Conservation (phyloP, 2,888 invertebrate species). For the Synergus umbraculus region DNA sequence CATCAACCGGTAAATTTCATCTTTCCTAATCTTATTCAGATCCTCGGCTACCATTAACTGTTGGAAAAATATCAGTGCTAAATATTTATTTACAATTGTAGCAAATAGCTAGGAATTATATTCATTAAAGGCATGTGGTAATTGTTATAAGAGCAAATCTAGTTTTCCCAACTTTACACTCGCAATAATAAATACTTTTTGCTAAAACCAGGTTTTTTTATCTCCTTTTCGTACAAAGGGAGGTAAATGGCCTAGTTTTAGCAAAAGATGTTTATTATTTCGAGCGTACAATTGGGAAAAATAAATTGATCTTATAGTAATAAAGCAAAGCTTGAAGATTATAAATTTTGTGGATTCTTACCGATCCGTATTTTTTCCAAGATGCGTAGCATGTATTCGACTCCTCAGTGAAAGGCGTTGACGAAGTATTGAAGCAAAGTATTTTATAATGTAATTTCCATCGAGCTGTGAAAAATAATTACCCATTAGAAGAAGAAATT, state of each 20-base stretch:
- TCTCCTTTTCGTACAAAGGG: too few species aligned
- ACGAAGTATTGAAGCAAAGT: slow-evolving; percentile 66
- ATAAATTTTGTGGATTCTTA: background rate
- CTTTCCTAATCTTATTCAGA: slow-evolving; percentile 79
- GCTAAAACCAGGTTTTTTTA: too few species aligned
- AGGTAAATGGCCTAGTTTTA: too few species aligned
- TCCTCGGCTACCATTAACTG: slow-evolving; percentile 83
- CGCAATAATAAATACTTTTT: too few species aligned
- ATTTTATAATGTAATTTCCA: slow-evolving; percentile 47
- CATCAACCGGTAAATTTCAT: slow-evolving; percentile 86
- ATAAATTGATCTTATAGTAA: too few species aligned
- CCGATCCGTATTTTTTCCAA: background rate
- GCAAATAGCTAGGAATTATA: background rate
- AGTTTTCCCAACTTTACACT: too few species aligned
- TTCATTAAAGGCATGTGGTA: too few species aligned
- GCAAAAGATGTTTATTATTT: too few species aligned
- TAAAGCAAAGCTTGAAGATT: background rate
- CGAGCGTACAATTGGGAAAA: too few species aligned
- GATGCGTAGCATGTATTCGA: slow-evolving; percentile 21
- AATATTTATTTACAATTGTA: background rate
- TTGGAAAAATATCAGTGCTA: slow-evolving; percentile 29
- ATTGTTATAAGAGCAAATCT: too few species aligned
- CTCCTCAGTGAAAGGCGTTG: slow-evolving; percentile 43
- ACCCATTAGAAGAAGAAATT: too few species aligned
- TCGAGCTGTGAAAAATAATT: slow-evolving; percentile 27